Evolutionary conservation across 2,113 vertebrate genomes (phyloP).

Genomic region (Danionella cerebrum): DNA sequence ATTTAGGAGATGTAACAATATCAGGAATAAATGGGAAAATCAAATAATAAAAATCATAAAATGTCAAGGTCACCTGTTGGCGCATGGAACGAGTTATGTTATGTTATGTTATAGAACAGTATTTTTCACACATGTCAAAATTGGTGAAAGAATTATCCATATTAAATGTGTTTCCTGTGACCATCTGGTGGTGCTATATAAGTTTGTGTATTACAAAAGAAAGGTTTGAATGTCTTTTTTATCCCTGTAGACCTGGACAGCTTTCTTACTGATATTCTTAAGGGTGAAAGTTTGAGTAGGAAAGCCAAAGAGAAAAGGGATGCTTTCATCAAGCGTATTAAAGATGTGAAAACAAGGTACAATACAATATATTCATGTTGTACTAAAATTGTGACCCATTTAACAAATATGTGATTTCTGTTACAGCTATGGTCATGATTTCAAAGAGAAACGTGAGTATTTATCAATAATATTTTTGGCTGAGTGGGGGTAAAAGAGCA

Average conservation of each 20-base stretch:
- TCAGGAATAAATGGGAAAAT: too few relatives aligned
- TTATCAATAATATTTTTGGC: neutral
- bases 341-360: conserved; percentile 75
- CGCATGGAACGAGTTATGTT: too few relatives aligned
- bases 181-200: too few relatives aligned
- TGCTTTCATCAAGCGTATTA: conserved; percentile 78
- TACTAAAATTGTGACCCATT: neutral
- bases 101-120: too few relatives aligned
- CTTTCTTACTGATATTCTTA: conserved; percentile 76
- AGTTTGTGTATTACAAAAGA: too few relatives aligned
- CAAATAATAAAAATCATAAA: too few relatives aligned
- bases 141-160: too few relatives aligned
- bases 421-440: conserved; percentile 74
- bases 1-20: too few relatives aligned
- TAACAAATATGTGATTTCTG: conserved; percentile 13
- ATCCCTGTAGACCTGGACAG: conserved; percentile 84
- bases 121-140: too few relatives aligned
- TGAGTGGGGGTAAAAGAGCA: neutral
- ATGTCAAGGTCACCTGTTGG: too few relatives aligned
- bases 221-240: too few relatives aligned
- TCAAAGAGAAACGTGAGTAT: conserved; percentile 79
- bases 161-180: too few relatives aligned
- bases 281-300: conserved; percentile 86
- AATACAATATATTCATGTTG: conserved; percentile 12
- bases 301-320: conserved; percentile 87